phyloP scores from a whole-genome alignment of 1,140 invertebrate species.

The Panagrolaimus sp. region DNA sequence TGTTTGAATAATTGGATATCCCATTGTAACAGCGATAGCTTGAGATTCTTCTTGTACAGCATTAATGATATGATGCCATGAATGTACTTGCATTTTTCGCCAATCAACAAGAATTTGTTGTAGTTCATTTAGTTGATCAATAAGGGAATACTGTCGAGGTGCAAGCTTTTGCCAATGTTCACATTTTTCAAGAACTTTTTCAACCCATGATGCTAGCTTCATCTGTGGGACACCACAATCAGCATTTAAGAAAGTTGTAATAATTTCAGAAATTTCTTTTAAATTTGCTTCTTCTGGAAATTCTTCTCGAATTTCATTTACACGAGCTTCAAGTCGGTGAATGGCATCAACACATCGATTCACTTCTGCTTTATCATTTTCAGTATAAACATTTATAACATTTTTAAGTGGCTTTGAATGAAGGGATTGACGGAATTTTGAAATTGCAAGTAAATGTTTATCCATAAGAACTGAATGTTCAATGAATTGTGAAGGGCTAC shows the following conservation, averaged over 20 bases:
- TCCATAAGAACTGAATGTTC: neutral
- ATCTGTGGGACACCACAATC: conserved; percentile 74
- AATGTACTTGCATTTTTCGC: conserved; percentile 80
- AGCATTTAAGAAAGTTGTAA: conserved; percentile 63
- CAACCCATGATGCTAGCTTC: conserved; percentile 80
- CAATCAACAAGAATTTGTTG: conserved; percentile 78
- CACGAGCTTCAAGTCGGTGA: conserved; percentile 64
- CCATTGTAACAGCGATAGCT: conserved; percentile 35
- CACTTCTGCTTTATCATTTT: conserved; percentile 73
- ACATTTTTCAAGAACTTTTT: conserved; percentile 66
- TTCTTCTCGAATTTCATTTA: conserved; percentile 69
- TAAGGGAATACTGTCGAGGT: conserved; percentile 75
- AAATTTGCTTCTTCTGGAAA: conserved; percentile 86
- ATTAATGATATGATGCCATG: conserved; percentile 73
- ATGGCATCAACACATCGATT: conserved; percentile 69
- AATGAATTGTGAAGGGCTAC: neutral
- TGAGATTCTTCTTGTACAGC: conserved; percentile 60
- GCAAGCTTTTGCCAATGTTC: conserved; percentile 65
- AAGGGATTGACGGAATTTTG: conserved; percentile 3
- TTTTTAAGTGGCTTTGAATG: neutral
- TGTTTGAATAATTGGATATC: conserved; percentile 50
- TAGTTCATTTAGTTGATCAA: conserved; percentile 67
- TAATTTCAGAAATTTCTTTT: conserved; percentile 65
- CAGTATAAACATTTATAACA: conserved; percentile 74
- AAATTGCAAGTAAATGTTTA: neutral